Conservation (phyloP, 2,797 vertebrate genomes). For the Mergus octosetaceus region DNA sequence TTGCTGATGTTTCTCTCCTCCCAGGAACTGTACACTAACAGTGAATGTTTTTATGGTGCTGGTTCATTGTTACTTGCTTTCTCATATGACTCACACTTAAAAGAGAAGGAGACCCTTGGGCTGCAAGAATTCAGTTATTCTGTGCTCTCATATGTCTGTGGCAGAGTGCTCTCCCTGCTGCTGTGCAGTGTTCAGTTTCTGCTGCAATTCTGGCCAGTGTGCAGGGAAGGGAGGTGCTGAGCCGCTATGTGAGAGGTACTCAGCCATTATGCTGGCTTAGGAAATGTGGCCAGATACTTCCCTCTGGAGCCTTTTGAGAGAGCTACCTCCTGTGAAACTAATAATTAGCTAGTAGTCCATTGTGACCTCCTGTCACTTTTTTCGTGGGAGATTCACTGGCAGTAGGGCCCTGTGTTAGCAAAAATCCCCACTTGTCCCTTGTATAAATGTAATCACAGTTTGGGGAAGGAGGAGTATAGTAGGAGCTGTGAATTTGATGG, state of each 20-base stretch:
- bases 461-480: background rate
- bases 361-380: background rate
- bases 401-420: background rate
- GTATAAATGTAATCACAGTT: background rate
- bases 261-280: background rate
- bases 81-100: rapidly evolving
- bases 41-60: background rate
- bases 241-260: background rate
- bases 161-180: background rate
- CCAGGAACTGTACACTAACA: background rate
- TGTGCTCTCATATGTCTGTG: background rate
- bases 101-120: background rate
- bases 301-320: background rate
- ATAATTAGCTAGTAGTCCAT: background rate
- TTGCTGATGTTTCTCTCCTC: background rate
- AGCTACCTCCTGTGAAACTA: background rate
- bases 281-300: background rate
- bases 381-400: background rate
- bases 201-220: background rate
- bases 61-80: background rate
- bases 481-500: background rate
- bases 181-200: background rate
- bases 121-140: background rate
- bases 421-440: background rate
- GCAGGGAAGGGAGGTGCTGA: background rate